Conservation (phyloP, 2,888 invertebrate species). For the Anthrax anthrax region DNA sequence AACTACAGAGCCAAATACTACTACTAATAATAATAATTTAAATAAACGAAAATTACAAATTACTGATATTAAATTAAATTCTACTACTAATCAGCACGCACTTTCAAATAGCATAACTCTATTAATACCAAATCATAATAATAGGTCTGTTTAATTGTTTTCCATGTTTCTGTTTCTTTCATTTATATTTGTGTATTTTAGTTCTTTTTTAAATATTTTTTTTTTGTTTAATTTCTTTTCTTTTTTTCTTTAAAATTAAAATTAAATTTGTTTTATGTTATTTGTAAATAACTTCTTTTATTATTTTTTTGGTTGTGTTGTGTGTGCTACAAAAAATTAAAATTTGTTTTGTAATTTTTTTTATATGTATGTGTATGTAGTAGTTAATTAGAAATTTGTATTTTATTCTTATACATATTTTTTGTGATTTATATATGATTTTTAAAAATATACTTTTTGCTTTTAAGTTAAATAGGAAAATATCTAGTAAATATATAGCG, state of each 20-base stretch:
- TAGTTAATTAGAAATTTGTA: too few species aligned
- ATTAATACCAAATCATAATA: slow-evolving; percentile 24
- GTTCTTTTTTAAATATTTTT: slow-evolving; percentile 2
- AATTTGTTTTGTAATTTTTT: too few species aligned
- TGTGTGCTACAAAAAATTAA: too few species aligned
- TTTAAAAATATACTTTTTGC: too few species aligned
- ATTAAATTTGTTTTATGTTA: not conserved
- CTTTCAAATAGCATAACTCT: slow-evolving; percentile 33
- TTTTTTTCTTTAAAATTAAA: not conserved
- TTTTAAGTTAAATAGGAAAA: too few species aligned
- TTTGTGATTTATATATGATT: too few species aligned
- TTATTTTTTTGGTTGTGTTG: too few species aligned
- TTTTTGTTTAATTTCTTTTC: too few species aligned
- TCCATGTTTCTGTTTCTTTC: slow-evolving; percentile 3
- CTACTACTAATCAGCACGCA: slow-evolving; percentile 42
- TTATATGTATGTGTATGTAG: too few species aligned
- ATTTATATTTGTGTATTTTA: slow-evolving; percentile 8
- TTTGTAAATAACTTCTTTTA: too few species aligned
- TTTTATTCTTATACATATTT: too few species aligned
- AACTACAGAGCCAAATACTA: slow-evolving; percentile 17
- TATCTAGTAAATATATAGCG: too few species aligned
- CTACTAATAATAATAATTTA: slow-evolving; percentile 19
- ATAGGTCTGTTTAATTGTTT: slow-evolving; percentile 27
- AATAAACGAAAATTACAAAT: slow-evolving; percentile 35
- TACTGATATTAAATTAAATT: slow-evolving; percentile 39